Evolutionary conservation across 2,797 vertebrate species (phyloP).

Genomic region (Megaceryle alcyon): DNA sequence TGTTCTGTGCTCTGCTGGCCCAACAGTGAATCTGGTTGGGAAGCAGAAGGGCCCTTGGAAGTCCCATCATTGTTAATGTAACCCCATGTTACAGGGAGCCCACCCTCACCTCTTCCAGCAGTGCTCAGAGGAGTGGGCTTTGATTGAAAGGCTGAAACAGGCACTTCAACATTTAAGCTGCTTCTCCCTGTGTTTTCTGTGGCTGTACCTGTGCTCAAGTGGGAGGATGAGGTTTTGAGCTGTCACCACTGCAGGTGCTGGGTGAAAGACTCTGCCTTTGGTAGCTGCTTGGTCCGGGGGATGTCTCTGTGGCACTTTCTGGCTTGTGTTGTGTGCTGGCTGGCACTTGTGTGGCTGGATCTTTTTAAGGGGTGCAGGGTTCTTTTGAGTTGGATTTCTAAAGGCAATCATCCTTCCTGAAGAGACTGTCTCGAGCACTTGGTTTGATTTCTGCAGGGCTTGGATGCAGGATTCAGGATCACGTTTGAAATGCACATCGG

Average conservation of each 20-base stretch:
- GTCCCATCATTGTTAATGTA: neutral
- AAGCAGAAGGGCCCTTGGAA: neutral
- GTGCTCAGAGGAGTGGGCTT: neutral
- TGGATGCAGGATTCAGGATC: neutral
- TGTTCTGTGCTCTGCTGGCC: neutral
- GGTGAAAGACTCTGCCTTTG: neutral
- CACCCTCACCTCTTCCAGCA: neutral
- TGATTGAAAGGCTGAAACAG: neutral
- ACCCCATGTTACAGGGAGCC: accelerated
- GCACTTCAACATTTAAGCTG: accelerated
- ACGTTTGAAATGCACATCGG: neutral
- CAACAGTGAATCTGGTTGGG: neutral
- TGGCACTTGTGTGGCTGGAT: neutral
- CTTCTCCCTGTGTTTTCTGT: neutral
- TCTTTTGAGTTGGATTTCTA: neutral
- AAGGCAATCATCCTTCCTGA: neutral
- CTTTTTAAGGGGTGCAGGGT: neutral
- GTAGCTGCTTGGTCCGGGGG: accelerated
- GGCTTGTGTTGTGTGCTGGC: neutral
- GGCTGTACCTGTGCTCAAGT: neutral
- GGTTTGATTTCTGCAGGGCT: neutral
- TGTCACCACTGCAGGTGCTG: neutral
- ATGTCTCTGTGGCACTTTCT: neutral
- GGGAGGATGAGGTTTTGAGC: neutral
- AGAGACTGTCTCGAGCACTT: neutral